Evolutionary conservation across 2,797 vertebrate genomes (phyloP), one percentile per base, ranked within the genome.

Genomic region (Aratinga solstitialis): DNA sequence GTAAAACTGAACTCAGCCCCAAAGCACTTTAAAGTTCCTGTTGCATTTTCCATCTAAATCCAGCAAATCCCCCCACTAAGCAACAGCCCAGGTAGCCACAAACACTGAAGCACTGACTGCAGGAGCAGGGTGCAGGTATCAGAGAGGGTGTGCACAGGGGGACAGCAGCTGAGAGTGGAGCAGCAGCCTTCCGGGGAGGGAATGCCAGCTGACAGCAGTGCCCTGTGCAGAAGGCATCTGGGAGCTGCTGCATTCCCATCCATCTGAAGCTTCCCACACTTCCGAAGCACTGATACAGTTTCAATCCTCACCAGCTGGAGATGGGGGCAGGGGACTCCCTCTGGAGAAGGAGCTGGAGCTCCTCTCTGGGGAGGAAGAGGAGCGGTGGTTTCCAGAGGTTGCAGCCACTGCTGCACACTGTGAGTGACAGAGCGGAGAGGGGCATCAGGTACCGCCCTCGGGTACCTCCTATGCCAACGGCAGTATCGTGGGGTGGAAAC

Each of bases 41-140:
- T 7, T 94, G 76, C 83, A 90, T 95, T 94, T 93, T 93, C 84
- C 42, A 47, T 24, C 51, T 90, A 84, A 95, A 90, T 24, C 88
- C 85, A 90, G 76, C 66, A 96, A 94, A 95, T 90, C 76, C 76
- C 67, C 42, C 71, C 10, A 3, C 71, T 72, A 75, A 95, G 93
- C 66, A 86, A 42, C 79, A 86, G 76, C 66, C 89, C 87, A 86
- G 80, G 93, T 81, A 92, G 96, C 85, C 66, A 9, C 43, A 69
- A 77, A 75, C 77, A 54, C 53, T 18, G 48, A 24, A 74, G 85
- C 1, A 34, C 91, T 93, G 61, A 73, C 38, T 82, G 86, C 58
- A 21, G 3, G 67, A 15, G 29, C 15, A 7, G 89, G 5, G 5
- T 12, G 61, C 2, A 7, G 79, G 38, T 47, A 47, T 5, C 30